Evolutionary conservation across 2,888 invertebrate genomes (phyloP).

Genomic region (Drosophila yooni): DNA sequence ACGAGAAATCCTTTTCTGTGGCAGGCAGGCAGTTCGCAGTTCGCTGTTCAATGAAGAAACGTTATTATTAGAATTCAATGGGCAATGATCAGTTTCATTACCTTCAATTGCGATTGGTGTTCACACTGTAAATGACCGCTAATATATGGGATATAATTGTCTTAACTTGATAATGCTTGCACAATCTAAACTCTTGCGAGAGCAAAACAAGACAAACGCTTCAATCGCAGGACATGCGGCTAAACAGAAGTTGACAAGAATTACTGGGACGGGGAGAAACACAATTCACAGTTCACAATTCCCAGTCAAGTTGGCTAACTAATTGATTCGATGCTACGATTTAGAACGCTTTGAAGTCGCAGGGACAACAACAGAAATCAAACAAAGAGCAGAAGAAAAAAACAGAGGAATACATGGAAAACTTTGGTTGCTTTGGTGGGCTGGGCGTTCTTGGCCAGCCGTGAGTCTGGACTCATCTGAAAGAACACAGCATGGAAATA

Average conservation of each 20-base stretch:
- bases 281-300: slow-evolving; percentile 4
- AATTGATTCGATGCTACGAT: not conserved
- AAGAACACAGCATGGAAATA: slow-evolving; percentile 59
- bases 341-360: slow-evolving; percentile 2
- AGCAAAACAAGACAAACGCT: not conserved
- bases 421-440: slow-evolving; percentile 31
- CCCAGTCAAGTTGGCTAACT: not conserved
- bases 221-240: not conserved
- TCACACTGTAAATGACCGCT: not conserved
- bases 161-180: slow-evolving; percentile 17
- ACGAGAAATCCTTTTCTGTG: not conserved
- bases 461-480: slow-evolving; percentile 59
- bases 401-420: slow-evolving; percentile 28
- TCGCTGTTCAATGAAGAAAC: not conserved
- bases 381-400: not conserved
- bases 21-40: not conserved
- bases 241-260: slow-evolving; percentile 1
- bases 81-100: not conserved
- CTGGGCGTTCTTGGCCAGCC: not conserved
- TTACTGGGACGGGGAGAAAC: not conserved
- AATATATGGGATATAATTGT: not conserved
- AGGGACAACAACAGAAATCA: not conserved
- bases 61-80: not conserved
- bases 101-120: not conserved
- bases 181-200: slow-evolving; percentile 15